These are phyloP conservation scores for Heteropelma amictum DNA, from an alignment of 2,888 invertebrate genomes.

Conservation along the genomic window DNA sequence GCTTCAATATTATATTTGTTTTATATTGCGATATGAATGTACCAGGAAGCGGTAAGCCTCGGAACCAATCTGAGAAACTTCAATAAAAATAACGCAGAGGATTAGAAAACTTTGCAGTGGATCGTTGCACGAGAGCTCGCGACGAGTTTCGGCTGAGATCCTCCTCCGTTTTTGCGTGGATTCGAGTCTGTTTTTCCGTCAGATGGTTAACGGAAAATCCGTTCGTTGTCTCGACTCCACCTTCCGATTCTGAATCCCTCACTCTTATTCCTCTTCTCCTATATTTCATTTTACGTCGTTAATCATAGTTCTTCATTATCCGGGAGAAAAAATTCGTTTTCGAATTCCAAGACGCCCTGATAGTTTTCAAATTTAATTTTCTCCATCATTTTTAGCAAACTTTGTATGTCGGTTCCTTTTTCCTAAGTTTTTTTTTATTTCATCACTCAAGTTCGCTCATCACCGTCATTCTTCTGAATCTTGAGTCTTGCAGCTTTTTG, in stretches of 20 bases:
- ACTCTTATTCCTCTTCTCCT: constrained; percentile 3
- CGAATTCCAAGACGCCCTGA: constrained; percentile 42
- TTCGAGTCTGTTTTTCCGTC: constrained; percentile 23
- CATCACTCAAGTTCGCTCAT: constrained; percentile 52
- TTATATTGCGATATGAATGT: too few relatives aligned
- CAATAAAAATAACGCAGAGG: constrained; percentile 71
- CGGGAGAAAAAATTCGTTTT: constrained; percentile 26
- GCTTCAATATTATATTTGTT: too few relatives aligned
- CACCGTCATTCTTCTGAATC: constrained; percentile 21
- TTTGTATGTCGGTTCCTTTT: constrained; percentile 14
- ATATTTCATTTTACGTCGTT: constrained; percentile 39
- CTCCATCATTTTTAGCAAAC: not conserved
- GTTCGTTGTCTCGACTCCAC: not conserved
- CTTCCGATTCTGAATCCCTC: not conserved
- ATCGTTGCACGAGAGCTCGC: not conserved
- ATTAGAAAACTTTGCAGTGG: constrained; percentile 72
- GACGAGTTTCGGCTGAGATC: constrained; percentile 45
- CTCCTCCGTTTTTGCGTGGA: constrained; percentile 50
- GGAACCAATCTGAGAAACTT: constrained; percentile 40
- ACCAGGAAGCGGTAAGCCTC: constrained; percentile 41
- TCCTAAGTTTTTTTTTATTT: constrained; percentile 31
- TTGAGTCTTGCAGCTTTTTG: constrained; percentile 10
- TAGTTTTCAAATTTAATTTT: constrained; percentile 38
- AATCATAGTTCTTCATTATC: constrained; percentile 50
- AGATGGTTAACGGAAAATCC: constrained; percentile 20